Percentiles rank a stretch among this genome's conserved stretches.
phyloP scores from a whole-genome alignment of 2,888 invertebrate species.

The Drosophila neoperkinsi region DNA sequence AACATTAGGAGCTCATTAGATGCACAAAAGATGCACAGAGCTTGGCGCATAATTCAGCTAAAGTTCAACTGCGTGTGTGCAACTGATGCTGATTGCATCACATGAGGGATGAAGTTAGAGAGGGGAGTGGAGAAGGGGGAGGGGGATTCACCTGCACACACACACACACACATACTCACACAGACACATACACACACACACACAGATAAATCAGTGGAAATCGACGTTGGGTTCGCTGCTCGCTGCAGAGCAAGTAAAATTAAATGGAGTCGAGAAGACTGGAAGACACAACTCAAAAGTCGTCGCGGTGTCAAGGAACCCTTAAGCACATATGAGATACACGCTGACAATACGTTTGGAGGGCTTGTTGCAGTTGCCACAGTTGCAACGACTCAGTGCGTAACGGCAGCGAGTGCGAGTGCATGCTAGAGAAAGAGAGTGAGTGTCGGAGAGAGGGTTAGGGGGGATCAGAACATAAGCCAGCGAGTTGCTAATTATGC shows the following conservation, averaged over 20 bases:
- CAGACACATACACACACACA: neutral
- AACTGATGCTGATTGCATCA: constrained; percentile 58
- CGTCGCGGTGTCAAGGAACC: constrained; percentile 69
- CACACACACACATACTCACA: neutral
- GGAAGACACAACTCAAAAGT: constrained; percentile 19
- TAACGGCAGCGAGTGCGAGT: neutral
- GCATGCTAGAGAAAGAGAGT: constrained; percentile 2
- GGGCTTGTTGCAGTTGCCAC: constrained; percentile 2
- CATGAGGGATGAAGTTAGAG: constrained; percentile 13
- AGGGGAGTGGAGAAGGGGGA: neutral
- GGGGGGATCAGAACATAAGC: constrained; percentile 17
- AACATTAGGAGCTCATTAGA: constrained; percentile 62
- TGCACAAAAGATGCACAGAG: constrained; percentile 43
- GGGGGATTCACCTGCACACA: neutral
- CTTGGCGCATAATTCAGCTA: constrained; percentile 55
- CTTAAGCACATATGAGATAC: constrained; percentile 59
- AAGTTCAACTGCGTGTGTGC: constrained; percentile 1
- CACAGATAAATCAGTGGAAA: constrained; percentile 20
- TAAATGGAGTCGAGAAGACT: constrained; percentile 64
- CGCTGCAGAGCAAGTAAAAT: constrained; percentile 56
- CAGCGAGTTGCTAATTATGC: constrained; percentile 75
- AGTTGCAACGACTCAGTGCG: constrained; percentile 2
- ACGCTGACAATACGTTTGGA: constrained; percentile 57
- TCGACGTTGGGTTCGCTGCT: neutral
- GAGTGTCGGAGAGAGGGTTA: neutral